Base-by-base conservation (phyloP, 2,113 vertebrate genomes). In the Oncorhynchus mykiss region DNA sequence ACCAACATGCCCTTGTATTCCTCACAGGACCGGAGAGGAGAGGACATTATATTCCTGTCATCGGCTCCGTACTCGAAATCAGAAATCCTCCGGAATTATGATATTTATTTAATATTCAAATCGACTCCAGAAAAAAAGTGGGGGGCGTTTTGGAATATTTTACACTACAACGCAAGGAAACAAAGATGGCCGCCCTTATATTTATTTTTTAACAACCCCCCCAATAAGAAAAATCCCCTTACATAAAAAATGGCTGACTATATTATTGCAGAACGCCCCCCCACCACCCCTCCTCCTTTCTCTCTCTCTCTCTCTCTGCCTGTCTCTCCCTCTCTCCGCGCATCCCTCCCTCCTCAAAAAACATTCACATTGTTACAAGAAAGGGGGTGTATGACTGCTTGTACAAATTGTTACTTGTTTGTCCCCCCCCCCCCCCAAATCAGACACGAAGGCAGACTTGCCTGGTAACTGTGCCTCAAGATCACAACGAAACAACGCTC, bases 101-200 rank as follows among this genome's bases (percentile, higher is more conserved):
- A 91, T 92, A 91, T 94, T 92, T 92, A 92, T 94, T 93, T 91
- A 92, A 93, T 94, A 95, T 95, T 96, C 94, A 95, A 96, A 95
- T 95, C 93, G 93, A 92, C 93, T 86, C 18, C 89, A 80, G 85
- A 86, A 87, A 92, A 91, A 91, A 93, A 80, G 88, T 88, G 93
- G 93, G 95, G 95, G 94, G 94, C 93, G 94, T 94, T 94, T 93
- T 94, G 93, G 93, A 93, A 94, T 94, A 95, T 96, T 96, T 96
- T 96, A 95, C 93, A 95, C 95, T 89, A 94, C 92, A 84, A 92
- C 93, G 94, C 93, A 95, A 92, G 94, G 93, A 92, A 95, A 95
- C 95, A 96, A 96, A 96, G 95, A 96, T 96, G 95, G 95, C 95
- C 95, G 95, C 94, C 95, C 93, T 94, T 95, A 95, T 96, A 96